phyloP scores from a whole-genome alignment of 1,140 invertebrate species.

The Ceratitis capitata region DNA sequence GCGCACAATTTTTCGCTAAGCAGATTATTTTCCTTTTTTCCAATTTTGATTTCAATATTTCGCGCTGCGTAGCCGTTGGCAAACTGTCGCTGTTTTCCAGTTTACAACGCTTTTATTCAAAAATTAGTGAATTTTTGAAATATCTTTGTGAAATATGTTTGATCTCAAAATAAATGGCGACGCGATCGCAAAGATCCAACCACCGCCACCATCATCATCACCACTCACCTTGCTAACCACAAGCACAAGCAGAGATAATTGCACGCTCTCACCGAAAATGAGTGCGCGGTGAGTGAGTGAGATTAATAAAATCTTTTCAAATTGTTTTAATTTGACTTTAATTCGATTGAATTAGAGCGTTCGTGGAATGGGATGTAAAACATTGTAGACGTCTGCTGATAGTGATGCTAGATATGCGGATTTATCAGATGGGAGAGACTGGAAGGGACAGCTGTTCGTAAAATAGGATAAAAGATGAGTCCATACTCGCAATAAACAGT shows the following conservation, averaged over 20 bases:
- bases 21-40: conserved; percentile 44
- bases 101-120: conserved; percentile 65
- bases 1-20: not conserved
- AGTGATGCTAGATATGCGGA: not conserved
- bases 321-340: conserved; percentile 25
- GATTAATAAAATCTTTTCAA: conserved; percentile 16
- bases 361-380: not conserved
- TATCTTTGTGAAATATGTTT: conserved; percentile 31
- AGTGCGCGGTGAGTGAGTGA: not conserved
- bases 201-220: too few relatives aligned
- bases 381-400: not conserved
- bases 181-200: not conserved
- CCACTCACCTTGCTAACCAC: too few relatives aligned
- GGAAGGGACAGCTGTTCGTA: too few relatives aligned
- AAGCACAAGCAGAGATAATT: not conserved
- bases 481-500: too few relatives aligned
- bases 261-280: not conserved
- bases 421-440: not conserved
- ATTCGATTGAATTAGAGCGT: conserved; percentile 17
- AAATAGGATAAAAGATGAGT: too few relatives aligned
- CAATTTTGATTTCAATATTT: conserved; percentile 53
- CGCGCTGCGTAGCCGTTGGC: conserved; percentile 59
- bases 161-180: conserved; percentile 37
- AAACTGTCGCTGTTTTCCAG: conserved; percentile 64
- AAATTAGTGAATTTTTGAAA: conserved; percentile 47